Evolutionary conservation across 2,113 vertebrate genomes (phyloP), one percentile per base, ranked within the genome.

Genomic region (Nothocercus nigrocapillus): DNA sequence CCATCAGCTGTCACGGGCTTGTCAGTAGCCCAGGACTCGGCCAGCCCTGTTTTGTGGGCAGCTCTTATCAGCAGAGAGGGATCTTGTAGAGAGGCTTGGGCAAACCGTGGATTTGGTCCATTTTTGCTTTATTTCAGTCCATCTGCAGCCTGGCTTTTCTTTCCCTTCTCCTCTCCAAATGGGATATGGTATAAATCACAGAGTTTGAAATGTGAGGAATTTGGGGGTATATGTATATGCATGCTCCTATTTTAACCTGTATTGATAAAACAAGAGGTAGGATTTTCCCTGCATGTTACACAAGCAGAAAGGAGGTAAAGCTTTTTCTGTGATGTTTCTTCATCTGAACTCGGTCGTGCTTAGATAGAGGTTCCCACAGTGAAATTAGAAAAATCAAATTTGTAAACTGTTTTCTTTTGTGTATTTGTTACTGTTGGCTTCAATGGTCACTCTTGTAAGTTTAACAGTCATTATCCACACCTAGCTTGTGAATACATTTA

Each of bases 1-100:
- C 89, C 80, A 63, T 96, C 92, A 85, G 6, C 86, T 93, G 90
- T 85, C 95, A 77, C 62, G 8, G 28, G 5, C 82, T 75, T 86
- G 86, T 70, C 92, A 87, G 34, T 45, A 54, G 24, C 49, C 44
- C 83, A 21, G 84, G 86, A 4, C 74, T 18, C 27, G 24, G 94
- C 49, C 61, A 64, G 63, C 38, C 63, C 45, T 49, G 11, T 90
- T 91, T 95, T 74, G 66, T 2, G 2, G 53, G 53, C 83, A 75
- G 67, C 75, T 83, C 32, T 45, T 82, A 75, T 66, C 76, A 54
- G 47, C 59, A 62, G 27, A 89, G 47, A 74, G 69, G 75, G 69
- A 74, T 74, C 10, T 61, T 77, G 40, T 78, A 53, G 76, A 24
- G 75, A 82, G 40, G 75, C 56, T 28, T 73, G 74, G 44, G 28